These are phyloP conservation scores for Sipha maydis DNA, from an alignment of 2,888 invertebrate genomes.

Conservation along the genomic window DNA sequence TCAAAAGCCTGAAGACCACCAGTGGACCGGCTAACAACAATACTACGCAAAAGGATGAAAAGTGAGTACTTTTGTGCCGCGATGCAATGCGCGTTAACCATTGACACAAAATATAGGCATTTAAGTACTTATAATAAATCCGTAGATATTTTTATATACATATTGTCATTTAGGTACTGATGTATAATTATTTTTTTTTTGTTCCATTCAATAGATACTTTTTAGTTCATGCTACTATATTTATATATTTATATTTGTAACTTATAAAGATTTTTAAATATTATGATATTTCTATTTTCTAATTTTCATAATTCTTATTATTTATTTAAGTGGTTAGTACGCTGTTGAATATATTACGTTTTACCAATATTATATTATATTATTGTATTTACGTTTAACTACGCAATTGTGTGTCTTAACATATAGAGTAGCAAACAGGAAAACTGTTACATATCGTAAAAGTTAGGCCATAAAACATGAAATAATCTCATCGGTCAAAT, in stretches of 20 bases:
- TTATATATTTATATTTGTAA: not conserved
- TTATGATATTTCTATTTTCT: too few species aligned
- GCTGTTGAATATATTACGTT: not conserved
- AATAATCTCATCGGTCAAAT: not conserved
- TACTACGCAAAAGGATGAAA: constrained; percentile 71
- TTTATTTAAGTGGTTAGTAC: not conserved
- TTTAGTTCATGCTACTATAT: not conserved
- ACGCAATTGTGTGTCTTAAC: too few species aligned
- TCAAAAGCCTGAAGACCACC: constrained; percentile 89
- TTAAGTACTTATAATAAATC: too few species aligned
- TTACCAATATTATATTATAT: not conserved
- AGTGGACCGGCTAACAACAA: constrained; percentile 71
- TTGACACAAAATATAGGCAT: too few species aligned
- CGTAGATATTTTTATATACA: not conserved
- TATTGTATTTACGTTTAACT: not conserved
- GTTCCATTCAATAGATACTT: constrained; percentile 31
- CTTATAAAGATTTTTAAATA: too few species aligned
- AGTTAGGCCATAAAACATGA: not conserved
- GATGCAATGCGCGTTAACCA: too few species aligned
- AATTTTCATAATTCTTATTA: too few species aligned
- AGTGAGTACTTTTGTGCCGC: constrained; percentile 70
- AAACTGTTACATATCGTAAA: not conserved
- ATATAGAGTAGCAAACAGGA: not conserved
- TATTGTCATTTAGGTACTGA: not conserved
- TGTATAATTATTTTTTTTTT: not conserved